A percentile compares a stretch with the other conserved stretches of the same genome.
These are phyloP conservation scores for Anoplius nigerrimus DNA, from an alignment of 2,888 invertebrate genomes.

Conservation along the genomic window DNA sequence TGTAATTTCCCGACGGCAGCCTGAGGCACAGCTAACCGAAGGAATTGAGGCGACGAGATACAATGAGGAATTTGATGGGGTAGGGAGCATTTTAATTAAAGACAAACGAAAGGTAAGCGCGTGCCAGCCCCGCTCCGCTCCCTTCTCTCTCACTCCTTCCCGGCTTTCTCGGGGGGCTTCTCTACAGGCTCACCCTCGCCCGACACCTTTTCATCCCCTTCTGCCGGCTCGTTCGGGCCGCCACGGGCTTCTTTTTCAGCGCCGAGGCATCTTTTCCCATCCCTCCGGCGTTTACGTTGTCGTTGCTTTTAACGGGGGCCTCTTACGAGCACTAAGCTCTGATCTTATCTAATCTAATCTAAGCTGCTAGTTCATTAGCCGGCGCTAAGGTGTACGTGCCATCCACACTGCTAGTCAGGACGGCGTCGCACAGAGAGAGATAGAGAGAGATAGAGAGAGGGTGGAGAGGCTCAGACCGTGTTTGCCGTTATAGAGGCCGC, in stretches of 20 bases:
- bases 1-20: not conserved
- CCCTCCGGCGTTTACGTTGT: not conserved
- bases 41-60: slow-evolving; percentile 7
- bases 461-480: no score
- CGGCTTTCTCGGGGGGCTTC: no score
- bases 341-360: slow-evolving; percentile 12
- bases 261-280: not conserved
- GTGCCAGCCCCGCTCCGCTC: not conserved
- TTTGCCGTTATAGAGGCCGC: no score
- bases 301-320: not conserved
- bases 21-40: not conserved
- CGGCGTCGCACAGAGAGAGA: no score
- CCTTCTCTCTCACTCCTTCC: not conserved
- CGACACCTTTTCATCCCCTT: not conserved
- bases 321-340: not conserved
- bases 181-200: not conserved
- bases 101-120: slow-evolving; percentile 20
- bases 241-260: not conserved
- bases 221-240: not conserved
- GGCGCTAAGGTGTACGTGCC: slow-evolving; percentile 5
- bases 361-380: slow-evolving; percentile 5
- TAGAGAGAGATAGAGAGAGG: no score
- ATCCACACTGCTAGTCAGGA: not conserved
- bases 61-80: slow-evolving; percentile 25
- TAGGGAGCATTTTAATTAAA: slow-evolving; percentile 28